Conservation (phyloP, 2,113 vertebrate genomes). For the Henicopernis longicauda region DNA sequence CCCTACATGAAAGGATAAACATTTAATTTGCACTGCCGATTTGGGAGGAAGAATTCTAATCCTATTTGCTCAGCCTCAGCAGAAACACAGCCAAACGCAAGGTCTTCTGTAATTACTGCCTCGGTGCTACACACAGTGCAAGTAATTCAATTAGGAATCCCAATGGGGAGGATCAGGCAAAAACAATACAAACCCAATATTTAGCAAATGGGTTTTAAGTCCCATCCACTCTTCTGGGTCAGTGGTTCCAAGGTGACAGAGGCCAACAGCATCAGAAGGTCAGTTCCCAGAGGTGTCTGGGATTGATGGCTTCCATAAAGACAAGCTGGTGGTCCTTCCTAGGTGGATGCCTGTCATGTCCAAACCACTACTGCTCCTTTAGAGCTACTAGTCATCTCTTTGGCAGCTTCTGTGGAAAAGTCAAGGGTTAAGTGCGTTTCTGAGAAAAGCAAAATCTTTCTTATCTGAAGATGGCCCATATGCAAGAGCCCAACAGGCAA, state of each 20-base stretch:
- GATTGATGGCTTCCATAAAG: neutral
- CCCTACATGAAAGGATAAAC: constrained; percentile 64
- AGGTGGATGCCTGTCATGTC: neutral
- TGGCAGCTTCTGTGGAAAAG: neutral
- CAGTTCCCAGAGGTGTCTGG: fast-evolving
- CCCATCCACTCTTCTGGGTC: neutral
- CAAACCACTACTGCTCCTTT: neutral
- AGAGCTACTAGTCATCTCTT: neutral
- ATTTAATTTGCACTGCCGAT: constrained; percentile 54
- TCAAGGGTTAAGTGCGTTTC: neutral
- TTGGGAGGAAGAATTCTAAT: constrained; percentile 55
- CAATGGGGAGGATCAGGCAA: neutral
- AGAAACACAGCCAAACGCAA: neutral
- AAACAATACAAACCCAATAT: neutral
- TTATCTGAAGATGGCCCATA: no score
- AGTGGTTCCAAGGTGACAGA: neutral
- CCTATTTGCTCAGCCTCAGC: constrained; percentile 24
- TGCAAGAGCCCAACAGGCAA: neutral
- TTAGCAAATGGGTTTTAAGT: neutral
- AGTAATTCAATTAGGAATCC: constrained; percentile 6
- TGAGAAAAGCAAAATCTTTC: neutral
- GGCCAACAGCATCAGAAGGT: fast-evolving
- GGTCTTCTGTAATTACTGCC: neutral
- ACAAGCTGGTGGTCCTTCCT: neutral
- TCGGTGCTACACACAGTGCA: fast-evolving